Evolutionary conservation across 2,888 invertebrate species (phyloP), one percentile per base, ranked within the genome.

Genomic region (Amaurobius ferox): DNA sequence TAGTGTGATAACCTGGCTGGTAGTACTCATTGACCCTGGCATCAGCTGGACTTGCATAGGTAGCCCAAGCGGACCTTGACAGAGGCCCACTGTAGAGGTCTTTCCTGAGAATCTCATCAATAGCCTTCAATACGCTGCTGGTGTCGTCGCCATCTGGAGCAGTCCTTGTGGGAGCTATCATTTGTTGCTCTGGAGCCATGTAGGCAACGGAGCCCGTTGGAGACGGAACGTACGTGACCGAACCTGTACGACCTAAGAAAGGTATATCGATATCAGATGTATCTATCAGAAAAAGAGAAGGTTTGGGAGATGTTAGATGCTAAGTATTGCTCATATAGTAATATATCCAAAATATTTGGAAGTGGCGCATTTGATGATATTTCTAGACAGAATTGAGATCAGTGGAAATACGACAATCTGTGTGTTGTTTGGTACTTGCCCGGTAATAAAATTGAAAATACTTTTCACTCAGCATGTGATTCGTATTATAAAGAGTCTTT

Each of bases 121-220:
- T 92, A 7, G 92, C 92, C 88, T 91, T 91, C 73, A 92, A 90
- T 35, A 92, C 92, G 73, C 89, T 90, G 78, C 90, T 90, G 13
- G 89, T 89, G 67, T 89, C 88, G 11, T 88, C 86, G 0, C 26
- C 40, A 7, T 67, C 72, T 13, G 16, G 70, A 1, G 68, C 13
- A 7, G 67, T 39, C 1, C 68, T 23, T 0, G 81, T 61, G 5
- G 70, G 70, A 32, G 55, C 68, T 30, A 78, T 35, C 0, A 30
- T 29, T 7, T 26, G 44, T 16, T 61, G 62, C 13, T 73, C 80
- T 11, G 48, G 55, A 6, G 73, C 29, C 7, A 66, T 44, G 26
- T 80, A 80, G 1, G 80, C 35, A 9, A 80, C 66, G 0, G 83
- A 72, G 1, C 83, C 66, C 0, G 83, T 71, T 0, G 83, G 71